Base-by-base conservation (phyloP, 2,797 vertebrate species). In the Telmatherina bonti region DNA sequence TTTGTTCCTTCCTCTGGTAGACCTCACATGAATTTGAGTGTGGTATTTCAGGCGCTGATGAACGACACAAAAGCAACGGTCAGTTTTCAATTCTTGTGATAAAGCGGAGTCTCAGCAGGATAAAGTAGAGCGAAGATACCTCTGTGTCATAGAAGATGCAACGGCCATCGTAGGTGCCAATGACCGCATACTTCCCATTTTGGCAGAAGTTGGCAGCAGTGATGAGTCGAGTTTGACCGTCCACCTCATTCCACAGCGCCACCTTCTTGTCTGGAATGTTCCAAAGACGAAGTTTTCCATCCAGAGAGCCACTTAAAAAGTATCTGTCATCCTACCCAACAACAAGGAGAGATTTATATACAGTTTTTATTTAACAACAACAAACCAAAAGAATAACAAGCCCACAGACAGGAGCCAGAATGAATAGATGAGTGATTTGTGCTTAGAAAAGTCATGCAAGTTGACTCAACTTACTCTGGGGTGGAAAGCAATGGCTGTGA, bases 211-310 rank as follows among this genome's bases (percentile, higher is more conserved):
- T 99, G 29, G 98, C 98, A 15, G 98, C 98, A 10, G 98, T 99
- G 83, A 99, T 99, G 85, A 99, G 93, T 64, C 98, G 97, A 0
- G 98, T 99, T 83, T 98, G 97, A 20, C 98, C 98, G 12, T 99
- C 98, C 71, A 99, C 97, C 93, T 99, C 98, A 56, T 99, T 99
- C 98, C 98, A 99, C 75, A 99, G 92, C 0, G 98, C 98, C 76
- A 99, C 98, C 81, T 99, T 99, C 92, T 99, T 99, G 91, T 99
- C 98, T 60, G 98, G 98, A 95, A 99, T 99, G 90, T 99, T 99
- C 98, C 98, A 99, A 64, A 99, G 96, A 22, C 98, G 93, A 16
- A 99, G 95, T 81, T 99, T 99, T 60, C 98, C 98, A 72, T 99
- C 98, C 84, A 99, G 78, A 22, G 98, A 99, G 57, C 98, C 98